Percentiles rank a stretch among this genome's conserved stretches.
Conservation (phyloP, 2,888 invertebrate species). For the Blera fallax region DNA sequence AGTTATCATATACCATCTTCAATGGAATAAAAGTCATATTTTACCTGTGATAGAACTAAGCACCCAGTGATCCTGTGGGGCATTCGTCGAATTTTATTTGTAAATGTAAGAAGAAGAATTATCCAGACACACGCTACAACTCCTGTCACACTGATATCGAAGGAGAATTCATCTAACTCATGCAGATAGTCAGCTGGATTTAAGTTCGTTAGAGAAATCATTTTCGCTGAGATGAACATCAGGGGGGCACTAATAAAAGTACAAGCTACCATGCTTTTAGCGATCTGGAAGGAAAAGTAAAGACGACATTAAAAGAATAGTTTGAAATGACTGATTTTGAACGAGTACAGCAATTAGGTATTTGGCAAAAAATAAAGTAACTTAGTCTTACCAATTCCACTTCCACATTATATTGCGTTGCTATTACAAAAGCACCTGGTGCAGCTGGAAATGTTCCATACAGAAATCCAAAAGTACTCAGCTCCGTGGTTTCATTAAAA, state of each 20-base stretch:
- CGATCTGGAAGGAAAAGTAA: slow-evolving; percentile 85
- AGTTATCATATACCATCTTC: neutral
- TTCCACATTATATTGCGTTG: slow-evolving; percentile 92
- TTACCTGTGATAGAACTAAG: slow-evolving; percentile 91
- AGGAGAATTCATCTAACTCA: slow-evolving; percentile 89
- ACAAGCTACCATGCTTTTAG: slow-evolving; percentile 96
- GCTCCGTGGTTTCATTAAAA: slow-evolving; percentile 88
- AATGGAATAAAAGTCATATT: neutral
- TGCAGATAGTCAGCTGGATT: slow-evolving; percentile 88
- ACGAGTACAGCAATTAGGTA: too few species aligned
- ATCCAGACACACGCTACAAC: slow-evolving; percentile 91
- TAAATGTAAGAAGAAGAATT: slow-evolving; percentile 87
- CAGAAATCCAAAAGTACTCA: slow-evolving; percentile 96
- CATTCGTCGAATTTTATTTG: slow-evolving; percentile 89
- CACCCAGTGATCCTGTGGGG: slow-evolving; percentile 92
- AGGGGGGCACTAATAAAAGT: slow-evolving; percentile 97
- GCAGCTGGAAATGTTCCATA: slow-evolving; percentile 98
- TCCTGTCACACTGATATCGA: slow-evolving; percentile 92
- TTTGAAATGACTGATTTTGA: too few species aligned
- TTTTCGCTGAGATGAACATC: slow-evolving; percentile 97
- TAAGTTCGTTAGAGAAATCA: slow-evolving; percentile 90
- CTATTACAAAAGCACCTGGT: slow-evolving; percentile 97
- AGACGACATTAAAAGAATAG: neutral
- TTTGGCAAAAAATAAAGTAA: too few species aligned
- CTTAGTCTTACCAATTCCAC: slow-evolving; percentile 92